phyloP scores from a whole-genome alignment of 2,888 invertebrate genomes.

The Lasioglossum lativentre region DNA sequence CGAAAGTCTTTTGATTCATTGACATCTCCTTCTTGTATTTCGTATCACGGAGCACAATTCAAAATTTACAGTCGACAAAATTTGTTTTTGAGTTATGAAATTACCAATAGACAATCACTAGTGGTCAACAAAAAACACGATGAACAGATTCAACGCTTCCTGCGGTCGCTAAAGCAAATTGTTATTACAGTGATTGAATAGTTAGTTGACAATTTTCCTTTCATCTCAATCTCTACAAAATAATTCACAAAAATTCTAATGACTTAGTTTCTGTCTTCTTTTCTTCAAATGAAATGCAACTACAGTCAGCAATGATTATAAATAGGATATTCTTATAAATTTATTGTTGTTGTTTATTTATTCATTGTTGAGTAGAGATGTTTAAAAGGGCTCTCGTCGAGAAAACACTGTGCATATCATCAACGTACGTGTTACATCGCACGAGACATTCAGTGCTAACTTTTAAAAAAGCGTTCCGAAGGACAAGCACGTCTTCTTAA shows the following conservation, averaged over 20 bases:
- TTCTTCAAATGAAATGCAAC: not conserved
- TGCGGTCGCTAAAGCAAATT: not conserved
- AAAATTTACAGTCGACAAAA: not conserved
- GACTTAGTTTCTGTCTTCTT: no score
- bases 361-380: not conserved
- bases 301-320: not conserved
- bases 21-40: not conserved
- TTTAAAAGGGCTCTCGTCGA: not conserved
- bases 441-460: constrained; percentile 41
- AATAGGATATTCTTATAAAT: no score
- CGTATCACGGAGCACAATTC: not conserved
- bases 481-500: not conserved
- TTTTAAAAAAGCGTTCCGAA: constrained; percentile 25
- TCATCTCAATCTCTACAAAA: not conserved
- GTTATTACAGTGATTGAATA: not conserved
- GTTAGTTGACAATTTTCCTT: not conserved
- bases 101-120: not conserved
- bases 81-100: not conserved
- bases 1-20: not conserved
- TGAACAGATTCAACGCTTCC: not conserved
- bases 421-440: constrained; percentile 30
- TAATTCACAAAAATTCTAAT: not conserved
- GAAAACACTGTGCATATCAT: constrained; percentile 7
- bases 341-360: no score
- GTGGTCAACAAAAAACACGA: not conserved